Percentiles rank a stretch among this genome's conserved stretches.
phyloP scores from a whole-genome alignment of 2,797 vertebrate genomes.

The Crenuchus spilurus region DNA sequence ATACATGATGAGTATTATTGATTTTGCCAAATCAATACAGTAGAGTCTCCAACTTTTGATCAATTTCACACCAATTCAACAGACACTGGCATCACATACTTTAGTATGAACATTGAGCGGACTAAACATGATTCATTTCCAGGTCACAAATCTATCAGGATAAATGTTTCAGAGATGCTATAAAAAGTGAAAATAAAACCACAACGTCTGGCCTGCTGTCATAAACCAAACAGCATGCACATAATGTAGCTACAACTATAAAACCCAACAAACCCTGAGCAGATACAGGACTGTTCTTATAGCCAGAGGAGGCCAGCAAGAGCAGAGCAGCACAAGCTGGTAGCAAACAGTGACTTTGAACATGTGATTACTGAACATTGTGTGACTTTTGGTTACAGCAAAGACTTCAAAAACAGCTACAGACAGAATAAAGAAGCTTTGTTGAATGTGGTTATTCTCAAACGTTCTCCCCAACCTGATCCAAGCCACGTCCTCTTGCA shows the following conservation, averaged over 20 bases:
- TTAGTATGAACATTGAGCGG: no score
- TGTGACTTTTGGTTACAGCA: background rate
- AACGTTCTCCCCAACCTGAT: background rate
- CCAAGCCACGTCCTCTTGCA: slow-evolving; percentile 19
- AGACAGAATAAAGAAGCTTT: background rate
- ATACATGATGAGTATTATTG: no score
- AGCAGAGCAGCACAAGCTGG: background rate
- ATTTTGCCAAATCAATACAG: no score
- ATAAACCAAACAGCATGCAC: background rate
- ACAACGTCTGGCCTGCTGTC: background rate
- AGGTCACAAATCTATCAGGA: slow-evolving; percentile 27
- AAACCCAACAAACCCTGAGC: slow-evolving; percentile 8
- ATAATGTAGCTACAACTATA: slow-evolving; percentile 12
- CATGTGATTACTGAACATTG: slow-evolving; percentile 5
- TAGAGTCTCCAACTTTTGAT: no score
- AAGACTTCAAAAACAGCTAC: background rate
- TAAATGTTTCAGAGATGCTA: slow-evolving; percentile 34
- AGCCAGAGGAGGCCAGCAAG: background rate
- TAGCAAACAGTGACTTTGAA: background rate
- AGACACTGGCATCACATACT: no score
- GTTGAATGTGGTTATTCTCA: background rate
- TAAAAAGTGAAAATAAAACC: slow-evolving; percentile 34
- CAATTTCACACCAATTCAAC: no score
- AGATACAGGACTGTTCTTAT: background rate
- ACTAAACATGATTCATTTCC: slow-evolving; percentile 36